phyloP scores from a whole-genome alignment of 2,113 vertebrate species.

The Brachypodius melanocephalos region DNA sequence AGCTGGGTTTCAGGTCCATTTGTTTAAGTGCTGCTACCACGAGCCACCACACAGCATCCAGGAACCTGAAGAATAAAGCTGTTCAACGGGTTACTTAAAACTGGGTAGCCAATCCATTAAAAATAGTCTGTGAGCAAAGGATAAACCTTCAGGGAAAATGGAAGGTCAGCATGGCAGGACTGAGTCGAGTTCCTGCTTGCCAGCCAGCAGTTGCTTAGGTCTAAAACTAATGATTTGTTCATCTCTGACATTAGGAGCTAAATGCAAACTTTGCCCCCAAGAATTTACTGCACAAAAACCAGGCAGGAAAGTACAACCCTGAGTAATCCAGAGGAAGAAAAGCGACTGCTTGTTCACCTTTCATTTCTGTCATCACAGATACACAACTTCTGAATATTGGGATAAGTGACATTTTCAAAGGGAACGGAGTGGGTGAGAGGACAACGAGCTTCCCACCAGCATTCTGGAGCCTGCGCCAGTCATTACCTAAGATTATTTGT shows the following conservation, averaged over 20 bases:
- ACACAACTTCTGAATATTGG: neutral
- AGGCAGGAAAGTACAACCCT: neutral
- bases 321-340: slow-evolving; percentile 42
- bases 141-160: neutral
- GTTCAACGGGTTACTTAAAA: neutral
- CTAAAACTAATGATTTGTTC: neutral
- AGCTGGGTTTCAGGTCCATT: slow-evolving; percentile 22
- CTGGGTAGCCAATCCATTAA: neutral
- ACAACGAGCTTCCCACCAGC: slow-evolving; percentile 7
- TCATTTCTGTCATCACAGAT: slow-evolving; percentile 15
- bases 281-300: neutral
- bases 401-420: slow-evolving; percentile 41
- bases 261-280: neutral
- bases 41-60: neutral
- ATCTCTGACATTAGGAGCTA: neutral
- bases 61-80: neutral
- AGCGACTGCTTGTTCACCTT: slow-evolving; percentile 45
- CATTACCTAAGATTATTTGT: neutral
- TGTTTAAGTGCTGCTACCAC: slow-evolving; percentile 35
- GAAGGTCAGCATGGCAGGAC: neutral
- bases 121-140: neutral
- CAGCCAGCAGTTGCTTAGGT: neutral
- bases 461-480: neutral
- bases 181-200: neutral
- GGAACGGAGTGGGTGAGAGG: slow-evolving; percentile 43